Evolutionary conservation across 2,113 vertebrate genomes (phyloP).

Genomic region (cattle (Bos taurus)): DNA sequence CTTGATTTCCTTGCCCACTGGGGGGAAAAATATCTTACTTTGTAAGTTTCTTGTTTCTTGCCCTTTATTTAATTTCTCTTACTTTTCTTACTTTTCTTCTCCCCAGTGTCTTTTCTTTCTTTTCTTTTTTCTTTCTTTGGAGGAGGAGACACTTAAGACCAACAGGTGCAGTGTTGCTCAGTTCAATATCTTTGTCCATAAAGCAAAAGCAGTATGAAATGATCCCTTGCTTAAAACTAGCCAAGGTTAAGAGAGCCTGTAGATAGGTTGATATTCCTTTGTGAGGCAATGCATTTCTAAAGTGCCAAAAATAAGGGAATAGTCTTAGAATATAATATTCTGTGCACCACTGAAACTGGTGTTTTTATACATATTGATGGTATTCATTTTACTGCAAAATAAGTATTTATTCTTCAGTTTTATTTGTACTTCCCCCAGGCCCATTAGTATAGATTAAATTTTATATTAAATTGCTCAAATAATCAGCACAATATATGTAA

Average conservation of each 20-base stretch:
- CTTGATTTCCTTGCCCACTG: neutral
- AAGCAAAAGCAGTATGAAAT: neutral
- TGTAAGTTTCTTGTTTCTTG: neutral
- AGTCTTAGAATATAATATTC: neutral
- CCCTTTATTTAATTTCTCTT: neutral
- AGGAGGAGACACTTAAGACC: neutral
- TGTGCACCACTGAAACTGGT: neutral
- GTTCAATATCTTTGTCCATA: neutral
- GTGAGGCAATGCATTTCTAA: neutral
- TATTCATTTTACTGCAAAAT: conserved; percentile 49
- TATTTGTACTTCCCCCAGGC: conserved; percentile 51
- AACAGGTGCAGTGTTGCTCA: conserved; percentile 4
- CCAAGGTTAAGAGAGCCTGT: neutral
- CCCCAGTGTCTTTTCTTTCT: neutral
- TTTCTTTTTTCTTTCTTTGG: neutral
- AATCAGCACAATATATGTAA: conserved; percentile 59
- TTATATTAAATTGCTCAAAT: conserved; percentile 53
- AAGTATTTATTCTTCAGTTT: conserved; percentile 38
- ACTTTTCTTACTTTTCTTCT: neutral
- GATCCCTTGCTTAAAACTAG: neutral
- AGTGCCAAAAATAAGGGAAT: neutral
- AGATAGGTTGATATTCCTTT: neutral
- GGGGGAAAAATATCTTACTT: neutral
- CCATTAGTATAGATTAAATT: conserved; percentile 50
- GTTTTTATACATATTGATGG: neutral